These are phyloP conservation scores for Chascanopsetta lugubris DNA, from an alignment of 2,113 vertebrate species.

Conservation along the genomic window DNA sequence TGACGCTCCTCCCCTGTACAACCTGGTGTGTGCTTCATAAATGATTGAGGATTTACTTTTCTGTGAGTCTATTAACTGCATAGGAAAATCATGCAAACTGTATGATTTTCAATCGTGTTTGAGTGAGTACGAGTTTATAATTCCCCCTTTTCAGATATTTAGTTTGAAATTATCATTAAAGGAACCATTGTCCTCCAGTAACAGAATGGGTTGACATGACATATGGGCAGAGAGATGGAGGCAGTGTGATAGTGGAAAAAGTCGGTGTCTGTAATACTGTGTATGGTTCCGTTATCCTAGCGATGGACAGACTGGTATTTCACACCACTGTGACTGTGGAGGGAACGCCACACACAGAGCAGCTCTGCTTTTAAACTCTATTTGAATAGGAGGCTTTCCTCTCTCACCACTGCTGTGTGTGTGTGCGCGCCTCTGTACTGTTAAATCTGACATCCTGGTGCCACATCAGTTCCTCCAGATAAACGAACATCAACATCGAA, in stretches of 20 bases:
- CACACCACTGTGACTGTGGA: conserved; percentile 46
- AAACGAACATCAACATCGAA: conserved; percentile 10
- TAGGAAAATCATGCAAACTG: too few species aligned
- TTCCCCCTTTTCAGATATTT: too few species aligned
- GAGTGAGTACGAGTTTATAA: too few species aligned
- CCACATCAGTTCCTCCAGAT: conserved; percentile 7
- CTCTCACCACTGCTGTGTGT: conserved; percentile 3
- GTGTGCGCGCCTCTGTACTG: conserved; percentile 30
- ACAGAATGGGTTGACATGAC: too few species aligned
- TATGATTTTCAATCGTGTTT: too few species aligned
- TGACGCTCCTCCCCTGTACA: too few species aligned
- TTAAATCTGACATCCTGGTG: conserved; percentile 49
- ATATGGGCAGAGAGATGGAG: not conserved
- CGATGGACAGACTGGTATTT: conserved; percentile 56
- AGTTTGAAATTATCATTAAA: too few species aligned
- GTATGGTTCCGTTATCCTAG: conserved; percentile 13
- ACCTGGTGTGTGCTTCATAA: too few species aligned
- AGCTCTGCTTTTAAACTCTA: conserved; percentile 25
- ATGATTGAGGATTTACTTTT: too few species aligned
- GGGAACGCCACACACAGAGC: conserved; percentile 30
- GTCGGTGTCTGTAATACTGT: too few species aligned
- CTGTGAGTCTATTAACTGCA: too few species aligned
- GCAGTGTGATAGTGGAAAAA: not conserved
- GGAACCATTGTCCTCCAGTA: too few species aligned
- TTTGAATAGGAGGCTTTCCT: conserved; percentile 52